Evolutionary conservation across 2,888 invertebrate genomes (phyloP).

Genomic region (Notocelia uddmanniana): DNA sequence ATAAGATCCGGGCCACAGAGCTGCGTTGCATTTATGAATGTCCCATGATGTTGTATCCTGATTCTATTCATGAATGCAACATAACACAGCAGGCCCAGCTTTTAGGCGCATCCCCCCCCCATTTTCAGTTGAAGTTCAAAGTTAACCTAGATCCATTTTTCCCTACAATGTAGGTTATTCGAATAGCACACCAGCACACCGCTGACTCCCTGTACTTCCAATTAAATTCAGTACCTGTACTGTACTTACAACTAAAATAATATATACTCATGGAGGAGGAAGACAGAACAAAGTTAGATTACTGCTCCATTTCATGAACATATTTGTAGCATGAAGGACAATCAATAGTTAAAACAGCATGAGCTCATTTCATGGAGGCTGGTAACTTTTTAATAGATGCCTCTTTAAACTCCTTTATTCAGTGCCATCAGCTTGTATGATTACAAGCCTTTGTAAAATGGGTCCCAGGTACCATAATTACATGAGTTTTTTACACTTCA

Average conservation of each 20-base stretch:
- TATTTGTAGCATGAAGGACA: background rate
- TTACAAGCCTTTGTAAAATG: too few relatives aligned
- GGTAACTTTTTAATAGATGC: too few relatives aligned
- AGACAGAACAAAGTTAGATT: background rate
- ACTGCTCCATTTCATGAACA: background rate
- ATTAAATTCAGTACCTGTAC: conserved; percentile 11
- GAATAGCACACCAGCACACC: conserved; percentile 26
- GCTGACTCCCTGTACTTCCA: conserved; percentile 37
- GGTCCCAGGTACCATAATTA: background rate
- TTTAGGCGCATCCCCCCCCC: background rate
- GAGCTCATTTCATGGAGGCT: too few relatives aligned
- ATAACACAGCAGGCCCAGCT: too few relatives aligned
- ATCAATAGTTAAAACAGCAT: background rate
- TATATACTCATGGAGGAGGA: background rate
- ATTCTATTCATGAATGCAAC: too few relatives aligned
- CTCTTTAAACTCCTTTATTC: too few relatives aligned
- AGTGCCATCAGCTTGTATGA: too few relatives aligned
- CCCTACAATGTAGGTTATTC: conserved; percentile 6
- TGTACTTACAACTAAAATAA: conserved; percentile 5
- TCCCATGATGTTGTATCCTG: too few relatives aligned
- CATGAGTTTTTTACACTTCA: background rate
- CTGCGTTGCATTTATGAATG: too few relatives aligned
- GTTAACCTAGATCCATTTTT: background rate
- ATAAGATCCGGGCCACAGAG: too few relatives aligned
- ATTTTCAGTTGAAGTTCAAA: background rate